Conservation (phyloP, 2,888 invertebrate species). For the Gisinianus flammeolus region DNA sequence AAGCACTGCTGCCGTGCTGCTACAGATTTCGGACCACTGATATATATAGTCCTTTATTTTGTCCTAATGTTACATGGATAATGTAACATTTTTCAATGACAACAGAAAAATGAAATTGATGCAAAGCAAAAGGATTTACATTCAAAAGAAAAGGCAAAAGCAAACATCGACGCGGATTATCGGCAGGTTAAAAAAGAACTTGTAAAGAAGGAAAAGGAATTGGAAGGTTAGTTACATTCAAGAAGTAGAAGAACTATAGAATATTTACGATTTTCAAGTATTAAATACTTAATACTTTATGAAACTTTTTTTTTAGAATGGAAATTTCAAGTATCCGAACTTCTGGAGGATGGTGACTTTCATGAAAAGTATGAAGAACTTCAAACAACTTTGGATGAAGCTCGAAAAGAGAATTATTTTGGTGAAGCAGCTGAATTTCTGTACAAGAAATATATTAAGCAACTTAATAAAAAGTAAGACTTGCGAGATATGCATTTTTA, state of each 20-base stretch:
- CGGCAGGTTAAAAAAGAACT: conserved; percentile 70
- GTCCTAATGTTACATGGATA: too few relatives aligned
- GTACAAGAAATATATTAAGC: conserved; percentile 51
- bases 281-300: too few relatives aligned
- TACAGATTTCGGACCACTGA: too few relatives aligned
- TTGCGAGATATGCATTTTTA: too few relatives aligned
- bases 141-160: conserved; percentile 62
- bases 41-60: too few relatives aligned
- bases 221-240: conserved; percentile 63
- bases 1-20: too few relatives aligned
- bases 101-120: conserved; percentile 60
- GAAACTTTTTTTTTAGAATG: conserved; percentile 43
- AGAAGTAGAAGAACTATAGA: too few relatives aligned
- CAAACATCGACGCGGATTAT: conserved; percentile 70
- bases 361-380: conserved; percentile 56
- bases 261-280: too few relatives aligned
- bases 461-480: conserved; percentile 50
- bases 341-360: conserved; percentile 53
- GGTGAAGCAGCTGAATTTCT: conserved; percentile 52
- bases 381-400: conserved; percentile 57
- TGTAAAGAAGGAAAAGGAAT: conserved; percentile 68
- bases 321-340: conserved; percentile 42
- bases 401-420: conserved; percentile 44
- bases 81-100: not conserved
- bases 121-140: conserved; percentile 46